Conservation (phyloP, 2,797 vertebrate genomes). For the Taeniopygia guttata region DNA sequence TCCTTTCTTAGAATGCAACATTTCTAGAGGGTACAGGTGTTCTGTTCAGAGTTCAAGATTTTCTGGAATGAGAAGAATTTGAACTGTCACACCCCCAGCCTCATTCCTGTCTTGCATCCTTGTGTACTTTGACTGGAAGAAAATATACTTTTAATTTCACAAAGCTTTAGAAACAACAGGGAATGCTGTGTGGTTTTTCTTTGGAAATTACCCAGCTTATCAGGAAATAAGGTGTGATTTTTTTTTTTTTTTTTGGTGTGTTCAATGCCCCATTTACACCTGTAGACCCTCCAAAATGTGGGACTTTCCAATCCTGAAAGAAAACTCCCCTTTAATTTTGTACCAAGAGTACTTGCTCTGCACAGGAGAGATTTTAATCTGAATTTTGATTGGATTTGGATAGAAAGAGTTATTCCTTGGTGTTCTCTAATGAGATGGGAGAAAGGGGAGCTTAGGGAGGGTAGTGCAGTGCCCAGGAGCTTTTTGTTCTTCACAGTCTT, state of each 20-base stretch:
- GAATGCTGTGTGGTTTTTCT: background rate
- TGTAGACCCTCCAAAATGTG: rapidly evolving
- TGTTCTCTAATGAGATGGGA: background rate
- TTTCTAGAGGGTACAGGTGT: background rate
- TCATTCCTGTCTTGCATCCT: background rate
- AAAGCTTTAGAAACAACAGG: background rate
- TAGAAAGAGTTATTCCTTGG: background rate
- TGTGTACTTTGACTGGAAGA: background rate
- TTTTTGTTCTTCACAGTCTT: background rate
- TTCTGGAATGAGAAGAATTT: background rate
- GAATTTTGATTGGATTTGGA: background rate
- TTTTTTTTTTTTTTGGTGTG: background rate
- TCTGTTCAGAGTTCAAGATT: background rate
- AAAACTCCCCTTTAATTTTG: background rate
- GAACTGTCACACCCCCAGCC: background rate
- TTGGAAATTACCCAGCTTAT: background rate
- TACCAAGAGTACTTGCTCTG: background rate
- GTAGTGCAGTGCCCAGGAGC: background rate
- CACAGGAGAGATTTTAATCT: background rate
- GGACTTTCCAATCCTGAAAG: background rate
- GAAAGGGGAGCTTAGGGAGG: background rate
- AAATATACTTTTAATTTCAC: background rate
- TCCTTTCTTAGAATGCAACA: background rate
- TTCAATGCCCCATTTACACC: rapidly evolving
- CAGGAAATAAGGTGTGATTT: background rate